phyloP scores from a whole-genome alignment of 1,140 invertebrate species.

The Polyergus mexicanus region DNA sequence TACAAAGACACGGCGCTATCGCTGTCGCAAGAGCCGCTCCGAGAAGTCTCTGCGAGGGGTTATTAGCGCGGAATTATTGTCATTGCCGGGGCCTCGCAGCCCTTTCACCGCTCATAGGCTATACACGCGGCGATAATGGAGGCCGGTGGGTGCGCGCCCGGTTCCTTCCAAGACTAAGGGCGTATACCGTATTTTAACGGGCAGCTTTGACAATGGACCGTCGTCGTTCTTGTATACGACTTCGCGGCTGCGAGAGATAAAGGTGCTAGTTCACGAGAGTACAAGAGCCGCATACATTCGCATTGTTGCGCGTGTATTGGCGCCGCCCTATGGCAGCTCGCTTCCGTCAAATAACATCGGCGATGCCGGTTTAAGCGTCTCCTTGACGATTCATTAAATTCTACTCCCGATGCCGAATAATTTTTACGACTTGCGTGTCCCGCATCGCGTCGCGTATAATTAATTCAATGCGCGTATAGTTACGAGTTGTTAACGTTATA shows the following conservation, averaged over 20 bases:
- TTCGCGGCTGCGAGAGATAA: slow-evolving; percentile 73
- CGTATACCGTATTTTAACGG: slow-evolving; percentile 81
- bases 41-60: slow-evolving; percentile 65
- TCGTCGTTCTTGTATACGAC: slow-evolving; percentile 68
- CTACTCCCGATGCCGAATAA: neutral
- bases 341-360: slow-evolving; percentile 54
- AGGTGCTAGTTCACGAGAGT: slow-evolving; percentile 53
- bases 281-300: slow-evolving; percentile 45
- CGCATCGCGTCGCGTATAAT: slow-evolving; percentile 9
- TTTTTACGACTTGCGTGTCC: slow-evolving; percentile 42
- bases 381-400: slow-evolving; percentile 52
- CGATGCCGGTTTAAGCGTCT: slow-evolving; percentile 28
- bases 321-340: neutral
- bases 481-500: slow-evolving; percentile 10
- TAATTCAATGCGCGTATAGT: slow-evolving; percentile 22
- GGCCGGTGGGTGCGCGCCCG: slow-evolving; percentile 34
- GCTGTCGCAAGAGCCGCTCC: slow-evolving; percentile 9
- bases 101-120: slow-evolving; percentile 76
- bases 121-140: slow-evolving; percentile 74
- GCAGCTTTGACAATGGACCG: slow-evolving; percentile 79
- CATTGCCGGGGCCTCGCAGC: slow-evolving; percentile 68
- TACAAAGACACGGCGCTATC: slow-evolving; percentile 51
- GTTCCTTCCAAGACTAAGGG: slow-evolving; percentile 67
- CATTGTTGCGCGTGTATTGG: slow-evolving; percentile 55
- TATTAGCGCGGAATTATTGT: slow-evolving; percentile 80